A percentile compares a stretch with the other conserved stretches of the same genome.
Evolutionary conservation across 2,888 invertebrate species (phyloP).

Genomic region (Hedychridium roseum): DNA sequence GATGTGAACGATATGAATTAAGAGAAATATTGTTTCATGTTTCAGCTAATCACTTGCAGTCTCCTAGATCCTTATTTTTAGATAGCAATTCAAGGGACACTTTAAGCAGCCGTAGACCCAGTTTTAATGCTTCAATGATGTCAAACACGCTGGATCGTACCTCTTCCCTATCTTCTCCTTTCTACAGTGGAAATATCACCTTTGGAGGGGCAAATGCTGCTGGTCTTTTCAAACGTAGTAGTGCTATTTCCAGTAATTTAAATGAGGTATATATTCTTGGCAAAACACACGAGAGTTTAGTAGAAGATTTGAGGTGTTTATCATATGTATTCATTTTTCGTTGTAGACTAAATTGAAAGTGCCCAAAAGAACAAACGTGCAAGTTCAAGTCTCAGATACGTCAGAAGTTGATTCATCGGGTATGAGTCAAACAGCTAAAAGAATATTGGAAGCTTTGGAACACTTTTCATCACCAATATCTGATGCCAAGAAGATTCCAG

Average conservation of each 20-base stretch:
- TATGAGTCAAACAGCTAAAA: slow-evolving; percentile 78
- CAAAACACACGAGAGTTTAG: not conserved
- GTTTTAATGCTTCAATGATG: slow-evolving; percentile 66
- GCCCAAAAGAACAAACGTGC: slow-evolving; percentile 59
- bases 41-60: slow-evolving; percentile 56
- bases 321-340: slow-evolving; percentile 1
- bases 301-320: not conserved
- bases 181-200: slow-evolving; percentile 77
- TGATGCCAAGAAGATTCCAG: slow-evolving; percentile 81
- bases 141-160: slow-evolving; percentile 63
- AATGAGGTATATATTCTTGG: slow-evolving; percentile 37
- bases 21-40: slow-evolving; percentile 19
- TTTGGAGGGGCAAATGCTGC: slow-evolving; percentile 75
- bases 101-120: slow-evolving; percentile 65
- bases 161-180: slow-evolving; percentile 70
- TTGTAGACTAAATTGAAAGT: slow-evolving; percentile 47
- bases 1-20: not conserved
- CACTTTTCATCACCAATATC: slow-evolving; percentile 81
- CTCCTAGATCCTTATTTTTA: slow-evolving; percentile 59
- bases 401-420: slow-evolving; percentile 57
- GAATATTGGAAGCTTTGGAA: slow-evolving; percentile 82
- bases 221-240: slow-evolving; percentile 49
- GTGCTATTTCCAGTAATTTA: slow-evolving; percentile 42
- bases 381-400: slow-evolving; percentile 65
- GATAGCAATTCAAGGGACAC: slow-evolving; percentile 63